Percentiles rank a stretch among this genome's conserved stretches.
phyloP scores from a whole-genome alignment of 2,797 vertebrate species.

The Brachyalestes nurse region DNA sequence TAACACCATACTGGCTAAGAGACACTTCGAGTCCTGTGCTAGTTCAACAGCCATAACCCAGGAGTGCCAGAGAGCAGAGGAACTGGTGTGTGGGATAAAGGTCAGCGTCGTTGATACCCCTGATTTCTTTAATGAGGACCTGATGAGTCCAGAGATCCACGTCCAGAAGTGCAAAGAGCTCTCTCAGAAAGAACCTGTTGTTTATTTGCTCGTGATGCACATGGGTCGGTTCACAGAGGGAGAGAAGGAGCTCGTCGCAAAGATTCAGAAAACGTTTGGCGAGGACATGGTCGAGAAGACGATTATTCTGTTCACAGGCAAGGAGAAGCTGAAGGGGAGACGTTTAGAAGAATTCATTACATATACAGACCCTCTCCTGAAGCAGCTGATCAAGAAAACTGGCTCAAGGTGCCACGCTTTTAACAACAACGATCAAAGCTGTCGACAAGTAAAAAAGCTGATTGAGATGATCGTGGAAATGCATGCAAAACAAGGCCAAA shows the following conservation, averaged over 20 bases:
- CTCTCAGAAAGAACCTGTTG: neutral
- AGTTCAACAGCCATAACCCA: constrained; percentile 31
- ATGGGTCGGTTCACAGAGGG: constrained; percentile 35
- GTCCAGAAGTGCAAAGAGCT: constrained; percentile 20
- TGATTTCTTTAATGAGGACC: constrained; percentile 35
- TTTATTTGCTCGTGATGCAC: constrained; percentile 43
- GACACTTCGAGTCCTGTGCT: constrained; percentile 9
- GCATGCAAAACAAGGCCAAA: neutral
- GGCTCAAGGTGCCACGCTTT: constrained; percentile 32
- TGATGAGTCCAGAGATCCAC: constrained; percentile 2
- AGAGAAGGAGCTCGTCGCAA: neutral
- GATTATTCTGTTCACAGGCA: constrained; percentile 39
- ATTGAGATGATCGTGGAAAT: constrained; percentile 20
- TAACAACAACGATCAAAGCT: constrained; percentile 17
- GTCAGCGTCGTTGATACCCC: constrained; percentile 44
- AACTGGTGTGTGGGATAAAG: constrained; percentile 21
- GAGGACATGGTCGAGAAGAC: constrained; percentile 2
- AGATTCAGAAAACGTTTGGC: constrained; percentile 21
- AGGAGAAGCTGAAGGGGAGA: constrained; percentile 30
- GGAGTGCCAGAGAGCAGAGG: constrained; percentile 17
- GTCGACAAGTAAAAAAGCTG: neutral
- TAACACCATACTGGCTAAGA: constrained; percentile 38
- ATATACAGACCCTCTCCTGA: constrained; percentile 8
- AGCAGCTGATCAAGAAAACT: constrained; percentile 1
- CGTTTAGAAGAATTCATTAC: constrained; percentile 20